A percentile compares a stretch with the other conserved stretches of the same genome.
These are phyloP conservation scores for Listronotus bonariensis DNA, from an alignment of 1,140 invertebrate species.

Conservation along the genomic window DNA sequence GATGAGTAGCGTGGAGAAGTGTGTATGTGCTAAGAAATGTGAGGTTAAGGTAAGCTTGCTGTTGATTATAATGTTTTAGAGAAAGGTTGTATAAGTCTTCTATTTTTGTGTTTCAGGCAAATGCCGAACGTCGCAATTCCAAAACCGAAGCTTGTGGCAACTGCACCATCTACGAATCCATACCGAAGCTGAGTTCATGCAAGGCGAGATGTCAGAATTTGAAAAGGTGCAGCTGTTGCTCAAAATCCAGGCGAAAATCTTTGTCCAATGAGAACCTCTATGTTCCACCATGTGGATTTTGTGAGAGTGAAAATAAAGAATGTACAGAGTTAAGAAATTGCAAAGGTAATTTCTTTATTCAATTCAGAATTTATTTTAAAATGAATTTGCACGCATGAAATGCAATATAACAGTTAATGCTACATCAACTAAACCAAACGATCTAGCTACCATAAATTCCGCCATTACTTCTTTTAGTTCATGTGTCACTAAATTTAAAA, in stretches of 20 bases:
- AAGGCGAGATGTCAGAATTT: slow-evolving; percentile 43
- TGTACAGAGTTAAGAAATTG: slow-evolving; percentile 41
- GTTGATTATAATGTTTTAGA: no score
- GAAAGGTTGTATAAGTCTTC: no score
- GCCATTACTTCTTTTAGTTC: no score
- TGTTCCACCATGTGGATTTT: slow-evolving; percentile 52
- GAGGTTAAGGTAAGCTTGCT: slow-evolving; percentile 25
- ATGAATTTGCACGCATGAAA: no score
- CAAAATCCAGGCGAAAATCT: slow-evolving; percentile 57
- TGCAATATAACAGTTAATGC: no score
- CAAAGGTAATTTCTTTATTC: slow-evolving; percentile 36
- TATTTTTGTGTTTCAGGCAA: slow-evolving; percentile 9
- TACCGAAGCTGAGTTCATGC: slow-evolving; percentile 44
- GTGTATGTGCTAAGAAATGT: slow-evolving; percentile 41
- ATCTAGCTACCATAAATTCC: no score
- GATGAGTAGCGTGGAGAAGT: slow-evolving; percentile 42
- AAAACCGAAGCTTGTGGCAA: slow-evolving; percentile 50
- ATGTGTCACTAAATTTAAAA: no score
- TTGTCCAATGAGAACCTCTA: slow-evolving; percentile 63
- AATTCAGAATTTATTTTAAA: no score
- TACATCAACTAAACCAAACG: no score
- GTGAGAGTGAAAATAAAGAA: slow-evolving; percentile 46
- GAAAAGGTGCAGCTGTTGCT: slow-evolving; percentile 47
- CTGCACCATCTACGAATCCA: slow-evolving; percentile 53
- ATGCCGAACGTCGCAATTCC: slow-evolving; percentile 45